phyloP scores from a whole-genome alignment of 2,113 vertebrate genomes.

The Psilopogon haemacephalus region DNA sequence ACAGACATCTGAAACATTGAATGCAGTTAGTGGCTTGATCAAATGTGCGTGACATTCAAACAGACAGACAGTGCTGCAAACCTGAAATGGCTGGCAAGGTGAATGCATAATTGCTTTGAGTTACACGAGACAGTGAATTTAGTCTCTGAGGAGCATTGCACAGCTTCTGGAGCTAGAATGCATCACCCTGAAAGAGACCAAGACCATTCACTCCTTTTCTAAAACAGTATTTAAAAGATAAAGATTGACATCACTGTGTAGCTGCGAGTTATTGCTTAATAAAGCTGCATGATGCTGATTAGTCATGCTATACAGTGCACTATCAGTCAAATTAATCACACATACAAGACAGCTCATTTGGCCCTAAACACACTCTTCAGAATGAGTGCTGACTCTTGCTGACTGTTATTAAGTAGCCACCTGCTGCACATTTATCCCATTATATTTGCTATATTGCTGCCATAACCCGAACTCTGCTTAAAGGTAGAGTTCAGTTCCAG shows the following conservation, averaged over 20 bases:
- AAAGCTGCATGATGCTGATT: background rate
- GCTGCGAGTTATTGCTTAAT: background rate
- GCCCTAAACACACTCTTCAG: background rate
- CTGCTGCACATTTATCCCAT: background rate
- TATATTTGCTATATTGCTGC: constrained; percentile 6
- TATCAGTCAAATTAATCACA: background rate
- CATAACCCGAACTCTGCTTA: constrained; percentile 2
- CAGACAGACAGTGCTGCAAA: background rate
- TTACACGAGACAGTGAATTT: background rate
- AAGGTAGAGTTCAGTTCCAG: background rate
- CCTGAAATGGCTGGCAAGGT: background rate
- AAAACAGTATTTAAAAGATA: background rate
- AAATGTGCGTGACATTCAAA: background rate
- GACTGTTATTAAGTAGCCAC: background rate
- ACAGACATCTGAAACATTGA: background rate
- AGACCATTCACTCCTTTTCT: background rate
- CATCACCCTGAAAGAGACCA: background rate
- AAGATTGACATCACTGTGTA: background rate
- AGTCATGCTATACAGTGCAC: background rate
- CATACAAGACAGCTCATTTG: constrained; percentile 1
- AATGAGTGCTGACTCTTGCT: background rate
- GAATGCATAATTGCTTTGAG: background rate
- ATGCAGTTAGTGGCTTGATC: background rate
- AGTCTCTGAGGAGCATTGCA: background rate
- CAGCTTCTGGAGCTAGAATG: background rate